Base-by-base conservation (phyloP, 2,888 invertebrate species). In the Diaperis boleti region DNA sequence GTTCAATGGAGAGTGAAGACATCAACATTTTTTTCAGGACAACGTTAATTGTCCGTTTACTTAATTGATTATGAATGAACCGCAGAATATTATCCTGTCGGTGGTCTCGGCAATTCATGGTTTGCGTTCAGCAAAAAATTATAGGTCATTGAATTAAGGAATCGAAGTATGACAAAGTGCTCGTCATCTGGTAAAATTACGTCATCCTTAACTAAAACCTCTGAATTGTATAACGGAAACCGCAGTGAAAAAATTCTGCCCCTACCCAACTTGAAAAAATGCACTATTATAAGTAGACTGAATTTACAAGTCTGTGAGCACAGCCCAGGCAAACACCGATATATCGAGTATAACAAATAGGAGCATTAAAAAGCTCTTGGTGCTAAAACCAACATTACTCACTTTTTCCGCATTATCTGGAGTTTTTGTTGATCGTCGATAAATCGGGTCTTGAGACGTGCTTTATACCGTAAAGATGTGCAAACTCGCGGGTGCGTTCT, bases 241-340 rank as follows among this genome's bases (percentile, higher is more conserved):
- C 69, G 60, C 69, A 67, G 52, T 50, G 26, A 54, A 39, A 41
- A 55, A 52, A 61, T 47, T n/a, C 47, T 45, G 47, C 39, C 57
- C 66, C 66, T 56, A 55, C 62, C 41, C 60, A 56, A 56, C 37
- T 13, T 37, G 59, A 57, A 68, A 69, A 69, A 69, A 64, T 62
- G 31, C 64, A 39, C 64, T 60, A 64, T 65, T 69, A 68, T 69
- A 69, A 69, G 65, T 66, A 68, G 65, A 66, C 59, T 45, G 59
- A 47, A 45, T 65, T 50, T 61, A 20, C 59, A 59, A 57, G 54
- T 54, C 62, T 41, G 52, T 55, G 62, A 65, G 59, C 66, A 67
- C 47, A 67, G 54, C 41, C 35, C 37, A 33, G 33, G 59, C 63
- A 63, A 67, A 65, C 61, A 65, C 57, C 64, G 62, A 69, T 65